Base-by-base conservation (phyloP, 2,888 invertebrate genomes). In the Lobophora halterata region DNA sequence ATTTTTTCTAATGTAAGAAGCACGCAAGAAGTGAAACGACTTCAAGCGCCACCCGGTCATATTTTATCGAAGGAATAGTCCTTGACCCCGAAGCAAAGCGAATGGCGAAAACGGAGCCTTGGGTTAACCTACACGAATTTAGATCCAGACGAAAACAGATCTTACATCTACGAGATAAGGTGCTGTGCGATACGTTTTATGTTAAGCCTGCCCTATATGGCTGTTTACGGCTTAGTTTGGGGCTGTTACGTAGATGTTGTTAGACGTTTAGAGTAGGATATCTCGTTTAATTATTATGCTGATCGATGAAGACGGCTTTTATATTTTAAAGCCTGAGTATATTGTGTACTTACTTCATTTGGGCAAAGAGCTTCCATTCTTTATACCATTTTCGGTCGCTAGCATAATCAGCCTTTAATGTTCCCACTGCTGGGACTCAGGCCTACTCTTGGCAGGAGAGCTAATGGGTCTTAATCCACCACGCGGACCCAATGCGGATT, bases 31-130 rank as follows among this genome's bases (percentile, higher is more conserved):
- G 28, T 37, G 12, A 33, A 37, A 26, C 32, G 29, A 10, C 30
- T 34, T 28, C 18, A 33, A 43, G 29, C 38, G 13, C 21, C 18
- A 14, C 43, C 36, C 29, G 29, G 30, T 37, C 33, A 43, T 43
- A 37, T 43, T 43, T 43, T 37, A 43, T 43, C 32, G 37, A 21
- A 37, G 37, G 25, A 21, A 43, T 37, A 43, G 37, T 43, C 43
- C 43, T 43, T 43, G 43, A 43, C 43, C 43, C 21, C 32, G 33
- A 31, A 21, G 18, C 16, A 33, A 30, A 34, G 14, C 43, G 24
- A 43, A 38, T 33, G 21, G 43, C 30, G 33, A 33, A 43, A 37
- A 34, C 29, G 29, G 34, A 43, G 24, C 42, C 23, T 33, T 17
- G 31, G 17, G 18, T 21, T 11, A 37, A 20, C 12, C 25, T 30